Percentiles rank a stretch among this genome's conserved stretches.
phyloP scores from a whole-genome alignment of 2,888 invertebrate species.

The Hirtodrosophila histrioides region DNA sequence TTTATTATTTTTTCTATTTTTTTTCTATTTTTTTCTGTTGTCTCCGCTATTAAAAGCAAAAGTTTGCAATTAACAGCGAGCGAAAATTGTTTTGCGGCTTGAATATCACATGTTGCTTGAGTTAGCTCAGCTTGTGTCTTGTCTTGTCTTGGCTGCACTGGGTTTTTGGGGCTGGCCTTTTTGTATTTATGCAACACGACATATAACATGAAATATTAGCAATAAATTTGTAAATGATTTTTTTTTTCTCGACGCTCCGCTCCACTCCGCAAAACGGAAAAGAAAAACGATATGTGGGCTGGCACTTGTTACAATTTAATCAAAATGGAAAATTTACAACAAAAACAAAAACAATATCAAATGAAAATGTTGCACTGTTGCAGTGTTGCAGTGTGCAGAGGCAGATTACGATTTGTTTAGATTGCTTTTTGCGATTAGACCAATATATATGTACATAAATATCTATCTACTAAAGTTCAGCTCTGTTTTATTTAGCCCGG shows the following conservation, averaged over 20 bases:
- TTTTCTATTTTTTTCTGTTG: slow-evolving; percentile 25
- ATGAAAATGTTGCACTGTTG: slow-evolving; percentile 30
- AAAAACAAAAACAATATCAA: slow-evolving; percentile 2
- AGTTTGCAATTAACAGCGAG: slow-evolving; percentile 74
- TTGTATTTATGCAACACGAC: slow-evolving; percentile 79
- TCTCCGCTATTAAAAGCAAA: slow-evolving; percentile 72
- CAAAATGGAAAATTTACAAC: slow-evolving; percentile 55
- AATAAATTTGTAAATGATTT: slow-evolving; percentile 75
- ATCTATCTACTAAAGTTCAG: too few species aligned
- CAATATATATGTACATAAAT: slow-evolving; percentile 15
- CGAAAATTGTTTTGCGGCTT: slow-evolving; percentile 52
- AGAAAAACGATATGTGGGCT: slow-evolving; percentile 70
- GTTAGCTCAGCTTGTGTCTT: neutral
- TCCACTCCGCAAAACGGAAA: slow-evolving; percentile 37
- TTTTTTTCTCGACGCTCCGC: slow-evolving; percentile 10
- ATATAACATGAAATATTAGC: slow-evolving; percentile 77
- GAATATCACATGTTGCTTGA: slow-evolving; percentile 36
- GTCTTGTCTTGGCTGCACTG: slow-evolving; percentile 18
- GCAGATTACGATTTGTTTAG: slow-evolving; percentile 66
- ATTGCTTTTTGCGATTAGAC: slow-evolving; percentile 52
- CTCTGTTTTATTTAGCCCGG: too few species aligned
- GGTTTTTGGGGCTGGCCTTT: slow-evolving; percentile 59
- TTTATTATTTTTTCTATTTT: slow-evolving; percentile 22
- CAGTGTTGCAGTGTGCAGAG: slow-evolving; percentile 39
- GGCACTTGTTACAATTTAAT: slow-evolving; percentile 80